A percentile compares a stretch with the other conserved stretches of the same genome.
Evolutionary conservation across 2,797 vertebrate species (phyloP).

Genomic region (Mus spretus): DNA sequence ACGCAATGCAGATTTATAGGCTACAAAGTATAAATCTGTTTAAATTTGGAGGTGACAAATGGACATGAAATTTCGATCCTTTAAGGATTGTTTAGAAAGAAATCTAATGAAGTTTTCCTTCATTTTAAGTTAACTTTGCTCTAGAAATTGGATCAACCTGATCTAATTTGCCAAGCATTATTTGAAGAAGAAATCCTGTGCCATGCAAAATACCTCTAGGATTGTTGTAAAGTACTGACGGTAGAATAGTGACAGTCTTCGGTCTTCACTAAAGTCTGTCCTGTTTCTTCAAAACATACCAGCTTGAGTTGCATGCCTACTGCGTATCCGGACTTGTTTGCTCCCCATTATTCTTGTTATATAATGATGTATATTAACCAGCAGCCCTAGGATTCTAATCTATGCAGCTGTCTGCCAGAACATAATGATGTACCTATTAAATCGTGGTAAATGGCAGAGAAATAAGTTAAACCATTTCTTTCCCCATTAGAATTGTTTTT

Average conservation of each 20-base stretch:
- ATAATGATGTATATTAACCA: conserved; percentile 78
- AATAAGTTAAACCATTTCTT: conserved; percentile 80
- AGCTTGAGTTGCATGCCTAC: conserved; percentile 87
- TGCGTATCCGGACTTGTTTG: conserved; percentile 76
- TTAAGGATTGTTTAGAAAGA: conserved; percentile 68
- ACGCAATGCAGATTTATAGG: neutral
- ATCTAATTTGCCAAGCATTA: conserved; percentile 74
- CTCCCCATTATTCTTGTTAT: conserved; percentile 80
- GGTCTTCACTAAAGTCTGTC: conserved; percentile 79
- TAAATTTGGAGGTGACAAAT: conserved; percentile 52
- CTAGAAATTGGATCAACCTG: conserved; percentile 61
- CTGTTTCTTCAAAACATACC: conserved; percentile 79
- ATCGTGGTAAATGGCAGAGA: conserved; percentile 81
- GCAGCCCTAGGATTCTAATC: conserved; percentile 78
- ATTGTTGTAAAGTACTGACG: conserved; percentile 1
- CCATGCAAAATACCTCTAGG: conserved; percentile 3
- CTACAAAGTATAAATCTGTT: conserved; percentile 28
- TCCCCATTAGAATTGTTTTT: conserved; percentile 87
- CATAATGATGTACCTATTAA: conserved; percentile 81
- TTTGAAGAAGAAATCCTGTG: conserved; percentile 71
- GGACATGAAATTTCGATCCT: conserved; percentile 63
- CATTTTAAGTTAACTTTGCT: conserved; percentile 62
- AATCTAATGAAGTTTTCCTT: conserved; percentile 60
- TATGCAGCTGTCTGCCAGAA: conserved; percentile 87
- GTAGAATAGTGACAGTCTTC: conserved; percentile 65